These are phyloP conservation scores for Pseudopipra pipra DNA, from an alignment of 2,113 vertebrate genomes.

Conservation along the genomic window DNA sequence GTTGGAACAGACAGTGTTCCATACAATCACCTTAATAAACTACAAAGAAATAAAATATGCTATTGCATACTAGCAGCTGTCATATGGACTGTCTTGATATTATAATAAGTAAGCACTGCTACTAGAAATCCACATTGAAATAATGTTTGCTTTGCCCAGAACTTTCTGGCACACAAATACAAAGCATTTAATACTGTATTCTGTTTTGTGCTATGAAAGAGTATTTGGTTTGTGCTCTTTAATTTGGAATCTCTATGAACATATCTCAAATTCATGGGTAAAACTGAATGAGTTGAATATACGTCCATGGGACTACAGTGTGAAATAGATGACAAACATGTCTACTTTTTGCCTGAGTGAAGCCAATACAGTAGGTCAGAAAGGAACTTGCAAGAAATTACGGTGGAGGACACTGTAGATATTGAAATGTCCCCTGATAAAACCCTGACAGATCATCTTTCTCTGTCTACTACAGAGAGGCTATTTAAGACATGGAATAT, in stretches of 20 bases:
- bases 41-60: constrained; percentile 10
- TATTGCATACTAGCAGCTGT: not conserved
- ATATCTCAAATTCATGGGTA: not conserved
- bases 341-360: not conserved
- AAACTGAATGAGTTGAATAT: not conserved
- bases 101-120: not conserved
- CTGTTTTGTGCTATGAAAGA: not conserved
- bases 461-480: not conserved
- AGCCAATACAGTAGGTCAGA: not conserved
- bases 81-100: not conserved
- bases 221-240: not conserved
- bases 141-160: not conserved
- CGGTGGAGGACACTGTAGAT: not conserved
- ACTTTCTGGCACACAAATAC: not conserved
- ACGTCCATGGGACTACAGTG: not conserved
- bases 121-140: constrained; percentile 11
- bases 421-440: not conserved
- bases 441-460: not conserved
- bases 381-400: not conserved
- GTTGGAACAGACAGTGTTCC: not conserved
- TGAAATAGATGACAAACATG: not conserved
- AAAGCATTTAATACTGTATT: not conserved
- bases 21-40: constrained; percentile 47
- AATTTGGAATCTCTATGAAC: not conserved
- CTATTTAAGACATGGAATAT: not conserved